Percentiles rank a stretch among this genome's conserved stretches.
Evolutionary conservation across 2,797 vertebrate genomes (phyloP).

Genomic region (Muraenolepis orangiensis): DNA sequence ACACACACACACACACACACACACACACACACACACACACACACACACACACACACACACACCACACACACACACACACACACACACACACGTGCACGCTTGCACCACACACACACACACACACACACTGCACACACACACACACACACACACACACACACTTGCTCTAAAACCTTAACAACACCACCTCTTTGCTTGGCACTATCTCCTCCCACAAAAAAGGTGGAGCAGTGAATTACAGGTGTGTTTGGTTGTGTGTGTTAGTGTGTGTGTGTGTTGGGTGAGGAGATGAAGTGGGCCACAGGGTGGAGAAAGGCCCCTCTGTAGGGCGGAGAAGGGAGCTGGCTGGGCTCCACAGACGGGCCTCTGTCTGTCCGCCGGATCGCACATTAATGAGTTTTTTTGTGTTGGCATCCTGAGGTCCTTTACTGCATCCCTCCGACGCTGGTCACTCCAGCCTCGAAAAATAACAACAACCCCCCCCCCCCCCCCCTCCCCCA

Average conservation of each 20-base stretch:
- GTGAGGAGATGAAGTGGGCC: slow-evolving; percentile 64
- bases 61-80: slow-evolving; percentile 1
- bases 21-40: too few relatives aligned
- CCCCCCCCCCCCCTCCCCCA: background rate
- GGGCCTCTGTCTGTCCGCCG: slow-evolving; percentile 67
- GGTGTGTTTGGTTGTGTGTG: slow-evolving; percentile 40
- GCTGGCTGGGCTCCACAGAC: slow-evolving; percentile 71
- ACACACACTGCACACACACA: background rate
- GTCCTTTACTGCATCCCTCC: slow-evolving; percentile 44
- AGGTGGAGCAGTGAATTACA: slow-evolving; percentile 71
- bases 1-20: background rate
- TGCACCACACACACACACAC: too few relatives aligned
- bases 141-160: slow-evolving; percentile 2
- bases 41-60: background rate
- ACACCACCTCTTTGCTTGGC: slow-evolving; percentile 27
- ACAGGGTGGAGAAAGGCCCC: slow-evolving; percentile 62
- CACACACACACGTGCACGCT: slow-evolving; percentile 2
- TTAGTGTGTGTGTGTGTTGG: slow-evolving; percentile 52
- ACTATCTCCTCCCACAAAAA: slow-evolving; percentile 38
- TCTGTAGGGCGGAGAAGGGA: slow-evolving; percentile 64
- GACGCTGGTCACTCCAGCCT: slow-evolving; percentile 53
- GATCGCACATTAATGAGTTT: slow-evolving; percentile 72
- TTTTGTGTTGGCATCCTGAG: slow-evolving; percentile 61
- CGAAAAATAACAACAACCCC: slow-evolving; percentile 56
- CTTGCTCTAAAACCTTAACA: slow-evolving; percentile 12